phyloP scores from a whole-genome alignment of 2,113 vertebrate genomes.

The Cygnus buccinator region DNA sequence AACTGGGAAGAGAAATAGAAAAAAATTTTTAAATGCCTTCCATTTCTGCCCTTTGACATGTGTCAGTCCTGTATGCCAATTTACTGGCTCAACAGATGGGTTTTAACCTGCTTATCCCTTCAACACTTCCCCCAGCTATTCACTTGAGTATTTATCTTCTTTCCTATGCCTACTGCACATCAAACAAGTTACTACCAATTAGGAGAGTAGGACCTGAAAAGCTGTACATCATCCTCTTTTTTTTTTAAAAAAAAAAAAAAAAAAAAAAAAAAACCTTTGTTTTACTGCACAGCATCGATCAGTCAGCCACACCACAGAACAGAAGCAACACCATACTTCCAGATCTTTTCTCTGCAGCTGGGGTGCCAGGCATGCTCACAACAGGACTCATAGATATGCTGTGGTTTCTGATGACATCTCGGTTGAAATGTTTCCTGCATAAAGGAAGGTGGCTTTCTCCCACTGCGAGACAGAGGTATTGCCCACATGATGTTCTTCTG shows the following conservation, averaged over 20 bases:
- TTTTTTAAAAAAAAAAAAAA: no score
- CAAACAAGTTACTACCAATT: neutral
- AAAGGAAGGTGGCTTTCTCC: neutral
- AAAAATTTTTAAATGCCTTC: accelerated
- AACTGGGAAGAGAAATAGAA: neutral
- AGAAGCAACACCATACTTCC: neutral
- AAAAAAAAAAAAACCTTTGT: neutral
- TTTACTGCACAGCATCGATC: neutral
- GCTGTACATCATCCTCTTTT: neutral
- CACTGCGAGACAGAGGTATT: slow-evolving; percentile 9
- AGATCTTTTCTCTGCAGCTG: neutral
- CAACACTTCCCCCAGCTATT: neutral
- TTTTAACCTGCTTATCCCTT: neutral
- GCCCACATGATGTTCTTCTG: neutral
- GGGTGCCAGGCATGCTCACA: neutral
- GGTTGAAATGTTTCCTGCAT: neutral
- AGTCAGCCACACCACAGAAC: neutral
- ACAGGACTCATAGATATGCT: neutral
- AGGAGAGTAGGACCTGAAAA: neutral
- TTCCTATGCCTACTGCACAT: neutral
- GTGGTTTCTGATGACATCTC: neutral
- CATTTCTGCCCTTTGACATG: neutral
- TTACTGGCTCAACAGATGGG: neutral
- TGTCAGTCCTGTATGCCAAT: neutral
- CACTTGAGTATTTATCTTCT: neutral